Base-by-base conservation (phyloP, 2,797 vertebrate species). In the Scolopax bukidnonensis region DNA sequence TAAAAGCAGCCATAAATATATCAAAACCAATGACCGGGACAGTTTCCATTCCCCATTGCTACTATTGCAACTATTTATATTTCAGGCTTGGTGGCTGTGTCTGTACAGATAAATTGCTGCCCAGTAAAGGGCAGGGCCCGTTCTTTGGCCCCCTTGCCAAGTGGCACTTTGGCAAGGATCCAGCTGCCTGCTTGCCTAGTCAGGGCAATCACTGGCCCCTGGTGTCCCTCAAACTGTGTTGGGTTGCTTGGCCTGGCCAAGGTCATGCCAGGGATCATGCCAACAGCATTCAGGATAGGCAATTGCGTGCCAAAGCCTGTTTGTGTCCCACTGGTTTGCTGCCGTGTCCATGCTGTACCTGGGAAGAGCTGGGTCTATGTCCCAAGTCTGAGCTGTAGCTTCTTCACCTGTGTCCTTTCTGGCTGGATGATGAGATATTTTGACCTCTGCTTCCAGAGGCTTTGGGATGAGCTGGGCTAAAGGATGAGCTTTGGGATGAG, bases 31-130 rank as follows among this genome's bases (percentile, higher is more conserved):
- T 84, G 93, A 76, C 77, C 67, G 11, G 90, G 74, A 56, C 70
- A 88, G 92, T 96, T 96, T 96, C 94, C 95, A 93, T 96, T 97
- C 92, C 92, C 88, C 74, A 95, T 93, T 94, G 43, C 77, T 92
- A 84, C 83, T 71, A 75, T 1, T 36, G 36, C 36, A 73, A 47
- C 90, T 94, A 89, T 90, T 96, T 94, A 38, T 97, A 95, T 90
- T 93, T 92, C 81, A 19, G 77, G 56, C 80, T 96, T 25, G 7
- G 80, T 79, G 90, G 48, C 77, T 87, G 10, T 13, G 54, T 51
- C 88, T 89, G 77, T 65, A 32, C 63, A 63, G 78, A 91, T 54
- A 82, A 84, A 70, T 73, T 7, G 16, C 47, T 70, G 59, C 59
- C 74, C 83, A 45, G n/a, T 19, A 24, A 75, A 82, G 67, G 65